phyloP scores from a whole-genome alignment of 2,113 vertebrate species.

The Aptenodytes patagonicus region DNA sequence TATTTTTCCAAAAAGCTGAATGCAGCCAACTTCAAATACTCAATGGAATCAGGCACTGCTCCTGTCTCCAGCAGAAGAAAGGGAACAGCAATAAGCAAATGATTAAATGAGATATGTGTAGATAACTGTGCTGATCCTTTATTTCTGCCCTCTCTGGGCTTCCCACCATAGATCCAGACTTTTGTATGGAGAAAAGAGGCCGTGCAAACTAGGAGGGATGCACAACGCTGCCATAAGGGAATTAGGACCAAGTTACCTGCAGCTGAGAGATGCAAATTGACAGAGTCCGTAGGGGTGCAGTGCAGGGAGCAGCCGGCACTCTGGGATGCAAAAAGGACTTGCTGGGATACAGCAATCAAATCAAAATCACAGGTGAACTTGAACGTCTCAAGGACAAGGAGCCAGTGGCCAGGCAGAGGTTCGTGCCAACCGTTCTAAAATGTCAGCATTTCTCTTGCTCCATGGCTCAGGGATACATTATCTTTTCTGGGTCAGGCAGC shows the following conservation, averaged over 20 bases:
- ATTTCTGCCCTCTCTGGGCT: background rate
- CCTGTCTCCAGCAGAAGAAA: background rate
- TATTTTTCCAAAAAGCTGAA: background rate
- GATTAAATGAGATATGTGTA: background rate
- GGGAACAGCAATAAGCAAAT: background rate
- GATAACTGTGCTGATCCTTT: background rate
- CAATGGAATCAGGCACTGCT: background rate
- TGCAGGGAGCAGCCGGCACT: background rate
- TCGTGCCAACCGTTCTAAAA: background rate
- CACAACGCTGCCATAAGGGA: background rate
- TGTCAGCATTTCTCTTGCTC: background rate
- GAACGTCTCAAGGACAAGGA: constrained; percentile 23
- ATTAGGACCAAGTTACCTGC: background rate
- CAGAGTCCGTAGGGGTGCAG: background rate
- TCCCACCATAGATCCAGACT: background rate
- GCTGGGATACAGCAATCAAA: background rate
- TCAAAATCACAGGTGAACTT: background rate
- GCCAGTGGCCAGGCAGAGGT: background rate
- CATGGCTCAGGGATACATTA: background rate
- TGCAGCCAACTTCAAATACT: background rate
- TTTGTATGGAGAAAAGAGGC: background rate
- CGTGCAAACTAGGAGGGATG: background rate
- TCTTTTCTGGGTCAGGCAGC: constrained; percentile 6
- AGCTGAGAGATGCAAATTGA: background rate
- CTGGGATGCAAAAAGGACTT: background rate